phyloP scores from a whole-genome alignment of 2,113 vertebrate genomes.

The Carettochelys insculpta region DNA sequence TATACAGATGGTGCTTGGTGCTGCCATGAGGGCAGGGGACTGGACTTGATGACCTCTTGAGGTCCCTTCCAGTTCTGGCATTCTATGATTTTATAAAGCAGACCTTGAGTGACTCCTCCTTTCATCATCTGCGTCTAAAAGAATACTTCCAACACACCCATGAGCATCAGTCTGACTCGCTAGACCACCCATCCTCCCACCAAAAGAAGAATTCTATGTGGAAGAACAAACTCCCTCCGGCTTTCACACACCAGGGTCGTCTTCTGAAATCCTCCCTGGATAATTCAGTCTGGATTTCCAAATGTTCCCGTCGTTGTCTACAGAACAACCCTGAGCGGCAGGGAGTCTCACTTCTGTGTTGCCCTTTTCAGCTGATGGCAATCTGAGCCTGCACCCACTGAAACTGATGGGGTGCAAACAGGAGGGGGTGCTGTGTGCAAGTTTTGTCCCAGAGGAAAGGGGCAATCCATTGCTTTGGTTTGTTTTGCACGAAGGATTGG shows the following conservation, averaged over 20 bases:
- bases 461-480: not conserved
- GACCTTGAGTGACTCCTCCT: not conserved
- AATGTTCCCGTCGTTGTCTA: accelerated
- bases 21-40: no score
- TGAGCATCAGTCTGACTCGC: no score
- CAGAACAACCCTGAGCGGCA: not conserved
- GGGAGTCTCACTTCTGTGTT: accelerated
- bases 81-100: not conserved
- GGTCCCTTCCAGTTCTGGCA: no score
- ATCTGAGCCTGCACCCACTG: not conserved
- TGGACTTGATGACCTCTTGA: no score
- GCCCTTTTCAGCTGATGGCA: not conserved
- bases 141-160: no score
- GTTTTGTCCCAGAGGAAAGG: not conserved
- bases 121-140: no score
- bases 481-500: not conserved
- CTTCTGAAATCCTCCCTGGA: not conserved
- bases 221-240: no score
- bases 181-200: no score
- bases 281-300: not conserved
- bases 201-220: no score
- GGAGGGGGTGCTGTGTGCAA: not conserved
- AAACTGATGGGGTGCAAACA: not conserved
- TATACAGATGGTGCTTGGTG: no score
- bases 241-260: no score